A percentile compares a stretch with the other conserved stretches of the same genome.
These are phyloP conservation scores for Gerosis bhagava DNA, from an alignment of 2,888 invertebrate genomes.

Conservation along the genomic window DNA sequence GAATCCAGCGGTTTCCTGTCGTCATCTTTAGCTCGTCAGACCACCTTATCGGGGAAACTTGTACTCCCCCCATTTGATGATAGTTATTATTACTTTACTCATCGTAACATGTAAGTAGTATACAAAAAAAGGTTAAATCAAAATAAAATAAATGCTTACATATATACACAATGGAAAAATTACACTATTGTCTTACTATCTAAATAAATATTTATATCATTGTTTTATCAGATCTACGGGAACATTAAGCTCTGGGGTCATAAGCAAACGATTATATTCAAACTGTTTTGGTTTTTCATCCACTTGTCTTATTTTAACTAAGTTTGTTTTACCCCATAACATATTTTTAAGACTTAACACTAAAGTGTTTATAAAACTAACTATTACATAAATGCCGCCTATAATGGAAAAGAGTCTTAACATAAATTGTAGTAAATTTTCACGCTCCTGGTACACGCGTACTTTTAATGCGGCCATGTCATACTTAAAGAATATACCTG, in stretches of 20 bases:
- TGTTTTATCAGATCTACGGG: constrained; percentile 63
- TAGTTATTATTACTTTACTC: too few species aligned
- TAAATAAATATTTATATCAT: constrained; percentile 45
- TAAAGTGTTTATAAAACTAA: constrained; percentile 79
- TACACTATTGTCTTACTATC: background rate
- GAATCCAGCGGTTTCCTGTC: too few species aligned
- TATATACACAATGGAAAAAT: too few species aligned
- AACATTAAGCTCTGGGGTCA: constrained; percentile 58
- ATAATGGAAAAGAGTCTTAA: constrained; percentile 95
- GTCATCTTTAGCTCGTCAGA: too few species aligned
- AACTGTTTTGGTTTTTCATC: constrained; percentile 37
- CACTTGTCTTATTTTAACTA: constrained; percentile 34
- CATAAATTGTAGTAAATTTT: constrained; percentile 89
- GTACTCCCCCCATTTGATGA: too few species aligned
- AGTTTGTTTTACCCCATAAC: constrained; percentile 41
- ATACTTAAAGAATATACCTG: constrained; percentile 97
- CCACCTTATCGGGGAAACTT: too few species aligned
- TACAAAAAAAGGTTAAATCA: too few species aligned
- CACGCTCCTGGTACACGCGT: constrained; percentile 89
- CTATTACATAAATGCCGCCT: constrained; percentile 95
- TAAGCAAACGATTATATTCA: constrained; percentile 56
- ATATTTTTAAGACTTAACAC: constrained; percentile 51
- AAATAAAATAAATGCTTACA: too few species aligned
- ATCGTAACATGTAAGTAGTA: too few species aligned
- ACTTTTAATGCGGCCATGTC: constrained; percentile 96